Evolutionary conservation across 2,888 invertebrate genomes (phyloP).

Genomic region (Fragum fragum): DNA sequence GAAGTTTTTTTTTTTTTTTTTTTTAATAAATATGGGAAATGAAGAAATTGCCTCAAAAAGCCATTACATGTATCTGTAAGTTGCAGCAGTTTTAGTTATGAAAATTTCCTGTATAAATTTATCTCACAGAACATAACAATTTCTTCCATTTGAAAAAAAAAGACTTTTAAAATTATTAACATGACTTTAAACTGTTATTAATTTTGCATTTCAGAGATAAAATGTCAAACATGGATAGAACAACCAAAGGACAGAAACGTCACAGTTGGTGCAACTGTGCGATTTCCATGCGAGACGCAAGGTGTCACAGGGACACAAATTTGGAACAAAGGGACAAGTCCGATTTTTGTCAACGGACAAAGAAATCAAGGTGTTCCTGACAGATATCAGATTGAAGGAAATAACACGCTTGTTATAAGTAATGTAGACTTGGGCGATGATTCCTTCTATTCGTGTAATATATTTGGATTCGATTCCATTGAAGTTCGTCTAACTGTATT

Average conservation of each 20-base stretch:
- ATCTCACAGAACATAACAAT: too few species aligned
- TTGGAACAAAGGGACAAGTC: constrained; percentile 62
- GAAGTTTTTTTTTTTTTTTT: too few species aligned
- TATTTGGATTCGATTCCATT: constrained; percentile 63
- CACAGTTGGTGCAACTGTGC: constrained; percentile 58
- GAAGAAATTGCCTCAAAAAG: too few species aligned
- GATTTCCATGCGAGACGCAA: constrained; percentile 64
- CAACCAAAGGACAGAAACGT: constrained; percentile 54
- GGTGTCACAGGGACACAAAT: constrained; percentile 34
- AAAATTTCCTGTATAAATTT: too few species aligned
- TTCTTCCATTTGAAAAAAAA: too few species aligned
- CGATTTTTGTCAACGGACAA: constrained; percentile 66
- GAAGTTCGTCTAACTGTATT: constrained; percentile 70
- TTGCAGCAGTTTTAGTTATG: too few species aligned
- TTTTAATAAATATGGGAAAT: too few species aligned
- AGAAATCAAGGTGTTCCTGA: constrained; percentile 32
- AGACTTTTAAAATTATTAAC: too few species aligned
- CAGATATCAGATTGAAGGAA: constrained; percentile 63
- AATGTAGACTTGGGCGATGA: constrained; percentile 69
- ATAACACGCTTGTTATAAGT: constrained; percentile 68
- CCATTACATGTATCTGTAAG: too few species aligned
- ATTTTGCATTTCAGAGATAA: constrained; percentile 21
- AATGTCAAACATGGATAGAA: constrained; percentile 42
- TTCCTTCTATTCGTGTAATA: constrained; percentile 67
- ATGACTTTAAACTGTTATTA: neutral